Evolutionary conservation across 2,888 invertebrate species (phyloP), one percentile per base, ranked within the genome.

Genomic region (Monochamus alternatus): DNA sequence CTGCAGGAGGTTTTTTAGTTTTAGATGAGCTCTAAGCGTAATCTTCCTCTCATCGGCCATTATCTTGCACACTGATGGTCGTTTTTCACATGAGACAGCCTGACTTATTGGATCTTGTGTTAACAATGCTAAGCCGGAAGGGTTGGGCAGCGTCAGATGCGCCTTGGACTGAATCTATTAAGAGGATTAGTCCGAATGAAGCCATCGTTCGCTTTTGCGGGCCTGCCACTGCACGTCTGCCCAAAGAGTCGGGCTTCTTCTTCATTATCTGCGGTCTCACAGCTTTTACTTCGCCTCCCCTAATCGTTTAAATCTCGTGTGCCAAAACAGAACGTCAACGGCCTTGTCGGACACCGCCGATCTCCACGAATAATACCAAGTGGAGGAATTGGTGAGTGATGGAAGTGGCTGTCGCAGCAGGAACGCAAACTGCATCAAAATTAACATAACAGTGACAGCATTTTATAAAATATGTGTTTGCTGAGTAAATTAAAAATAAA

Each of bases 151-250:
- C 84, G 84, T 83, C 84, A 82, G 83, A 84, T 84, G 86, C 87
- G 87, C 86, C 88, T 88, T 86, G 88, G 87, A 86, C 87, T 85
- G 89, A 89, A 89, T 89, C 89, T 89, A 89, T 89, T 89, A 89
- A 89, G 89, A 86, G 89, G 89, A 89, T 89, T 89, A 89, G 86
- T 85, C 86, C 86, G 87, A 87, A 87, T 88, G 88, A 88, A 88
- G 88, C 89, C 88, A 86, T 87, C 87, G 84, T 83, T 73, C 66
- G 77, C 71, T 71, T 22, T 63, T 71, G 71, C 71, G 71, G 71
- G 51, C 69, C 69, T 52, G 71, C 71, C 30, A 52, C 63, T 71
- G 73, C 68, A 74, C 70, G 68, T 70, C 55, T 44, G 69, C 31
- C 80, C 80, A 83, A 85, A 85, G 71, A 71, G 71, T 71, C 77